These are phyloP conservation scores for Caenorhabditis inopinata DNA, from an alignment of 1,140 invertebrate genomes.

Conservation along the genomic window DNA sequence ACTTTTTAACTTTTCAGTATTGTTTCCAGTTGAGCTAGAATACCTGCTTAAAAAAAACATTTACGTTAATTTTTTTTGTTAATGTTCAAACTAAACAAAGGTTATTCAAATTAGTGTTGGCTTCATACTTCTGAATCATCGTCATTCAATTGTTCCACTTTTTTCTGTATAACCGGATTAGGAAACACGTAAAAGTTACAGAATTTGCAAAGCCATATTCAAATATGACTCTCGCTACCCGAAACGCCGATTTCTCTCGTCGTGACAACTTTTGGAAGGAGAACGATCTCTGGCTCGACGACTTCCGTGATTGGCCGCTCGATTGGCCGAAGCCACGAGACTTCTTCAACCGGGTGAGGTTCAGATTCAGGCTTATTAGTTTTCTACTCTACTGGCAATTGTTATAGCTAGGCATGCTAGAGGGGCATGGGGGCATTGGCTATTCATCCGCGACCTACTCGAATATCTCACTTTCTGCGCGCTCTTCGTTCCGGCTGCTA, in stretches of 20 bases:
- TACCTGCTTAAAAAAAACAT: too few species aligned
- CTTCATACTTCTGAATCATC: too few species aligned
- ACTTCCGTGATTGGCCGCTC: conserved; percentile 59
- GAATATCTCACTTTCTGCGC: conserved; percentile 8
- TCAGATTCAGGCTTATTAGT: conserved; percentile 10
- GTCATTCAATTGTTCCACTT: too few species aligned
- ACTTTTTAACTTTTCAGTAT: too few species aligned
- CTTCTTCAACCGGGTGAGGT: conserved; percentile 57
- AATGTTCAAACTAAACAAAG: too few species aligned
- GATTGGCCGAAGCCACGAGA: conserved; percentile 63
- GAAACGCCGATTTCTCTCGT: neutral
- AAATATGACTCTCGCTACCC: neutral
- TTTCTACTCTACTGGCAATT: neutral
- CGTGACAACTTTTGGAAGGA: conserved; percentile 46
- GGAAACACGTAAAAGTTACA: too few species aligned
- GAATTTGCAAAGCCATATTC: too few species aligned
- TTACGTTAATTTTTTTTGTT: too few species aligned
- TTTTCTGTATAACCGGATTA: too few species aligned
- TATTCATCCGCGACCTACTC: conserved; percentile 26
- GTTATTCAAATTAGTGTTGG: too few species aligned
- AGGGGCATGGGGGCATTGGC: neutral
- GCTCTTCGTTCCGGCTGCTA: neutral
- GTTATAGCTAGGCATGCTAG: neutral
- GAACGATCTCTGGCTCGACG: conserved; percentile 53
- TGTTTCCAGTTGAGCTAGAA: too few species aligned